These are phyloP conservation scores for Scortum barcoo DNA, from an alignment of 2,113 vertebrate genomes.

Conservation along the genomic window DNA sequence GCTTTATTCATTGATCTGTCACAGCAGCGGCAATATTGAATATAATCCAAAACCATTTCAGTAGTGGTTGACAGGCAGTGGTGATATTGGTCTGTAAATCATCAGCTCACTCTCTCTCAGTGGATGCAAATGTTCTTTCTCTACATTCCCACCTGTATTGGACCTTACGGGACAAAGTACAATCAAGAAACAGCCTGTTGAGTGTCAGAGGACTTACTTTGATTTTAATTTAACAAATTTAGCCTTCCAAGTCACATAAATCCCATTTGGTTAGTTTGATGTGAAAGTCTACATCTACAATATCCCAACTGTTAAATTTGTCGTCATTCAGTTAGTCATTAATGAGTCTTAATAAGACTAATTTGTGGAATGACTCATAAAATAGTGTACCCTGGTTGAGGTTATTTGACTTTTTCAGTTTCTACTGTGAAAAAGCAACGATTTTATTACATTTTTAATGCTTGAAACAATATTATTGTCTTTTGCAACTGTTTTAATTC, in stretches of 20 bases:
- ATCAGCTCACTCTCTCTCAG: constrained; percentile 20
- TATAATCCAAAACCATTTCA: constrained; percentile 22
- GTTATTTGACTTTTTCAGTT: neutral
- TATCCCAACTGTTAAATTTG: neutral
- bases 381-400: neutral
- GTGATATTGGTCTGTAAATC: constrained; percentile 14
- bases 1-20: constrained; percentile 36
- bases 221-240: constrained; percentile 1
- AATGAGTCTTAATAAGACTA: neutral
- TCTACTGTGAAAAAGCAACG: neutral
- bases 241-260: neutral
- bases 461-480: neutral
- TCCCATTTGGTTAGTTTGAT: neutral
- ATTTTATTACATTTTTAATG: neutral
- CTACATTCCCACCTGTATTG: neutral
- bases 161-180: neutral
- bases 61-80: constrained; percentile 24
- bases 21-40: constrained; percentile 24
- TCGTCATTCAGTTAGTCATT: neutral
- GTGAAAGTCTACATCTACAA: neutral
- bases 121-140: neutral
- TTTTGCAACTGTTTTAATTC: neutral
- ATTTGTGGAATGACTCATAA: neutral
- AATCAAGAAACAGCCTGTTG: neutral
- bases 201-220: neutral